These are phyloP conservation scores for Sclerurus mexicanus DNA, from an alignment of 2,113 vertebrate genomes.

Conservation along the genomic window DNA sequence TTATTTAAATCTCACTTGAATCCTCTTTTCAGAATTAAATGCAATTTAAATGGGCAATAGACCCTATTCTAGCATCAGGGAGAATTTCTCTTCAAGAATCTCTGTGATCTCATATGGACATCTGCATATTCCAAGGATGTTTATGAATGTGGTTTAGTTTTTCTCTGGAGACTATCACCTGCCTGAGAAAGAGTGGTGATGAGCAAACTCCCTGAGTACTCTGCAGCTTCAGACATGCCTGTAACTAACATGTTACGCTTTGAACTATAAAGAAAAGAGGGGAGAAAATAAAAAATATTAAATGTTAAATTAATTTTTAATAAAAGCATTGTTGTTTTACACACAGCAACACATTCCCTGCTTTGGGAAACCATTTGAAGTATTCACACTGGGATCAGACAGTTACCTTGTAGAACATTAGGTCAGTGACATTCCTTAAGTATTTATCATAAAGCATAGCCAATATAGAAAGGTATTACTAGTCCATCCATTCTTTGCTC, in stretches of 20 bases:
- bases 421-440: background rate
- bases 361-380: background rate
- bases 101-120: background rate
- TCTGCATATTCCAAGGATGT: background rate
- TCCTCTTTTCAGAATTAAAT: background rate
- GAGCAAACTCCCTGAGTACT: rapidly evolving
- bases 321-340: background rate
- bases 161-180: background rate
- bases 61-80: background rate
- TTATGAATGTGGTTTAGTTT: background rate
- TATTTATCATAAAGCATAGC: background rate
- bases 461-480: background rate
- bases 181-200: background rate
- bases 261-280: background rate
- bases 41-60: background rate
- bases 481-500: background rate
- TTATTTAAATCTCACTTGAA: background rate
- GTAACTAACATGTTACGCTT: background rate
- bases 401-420: background rate
- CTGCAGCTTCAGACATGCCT: background rate
- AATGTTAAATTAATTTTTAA: background rate
- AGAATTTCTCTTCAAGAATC: background rate
- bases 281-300: background rate
- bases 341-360: background rate
- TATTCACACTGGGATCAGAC: background rate